These are phyloP conservation scores for Suillia variegata DNA, from an alignment of 2,888 invertebrate genomes.

Conservation along the genomic window DNA sequence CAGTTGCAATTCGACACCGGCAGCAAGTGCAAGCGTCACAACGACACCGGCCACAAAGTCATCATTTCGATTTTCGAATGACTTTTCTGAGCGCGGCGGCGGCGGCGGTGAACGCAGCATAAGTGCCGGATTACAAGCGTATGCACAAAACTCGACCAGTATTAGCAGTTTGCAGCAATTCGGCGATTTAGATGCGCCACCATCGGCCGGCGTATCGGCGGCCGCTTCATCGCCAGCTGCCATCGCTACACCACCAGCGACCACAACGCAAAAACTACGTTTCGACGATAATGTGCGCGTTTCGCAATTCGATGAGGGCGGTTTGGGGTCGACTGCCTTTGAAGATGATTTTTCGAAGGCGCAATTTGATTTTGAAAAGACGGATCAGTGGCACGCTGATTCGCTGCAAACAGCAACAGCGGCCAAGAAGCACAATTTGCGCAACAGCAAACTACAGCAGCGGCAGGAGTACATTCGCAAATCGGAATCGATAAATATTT, in stretches of 20 bases:
- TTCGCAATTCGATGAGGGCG: slow-evolving; percentile 58
- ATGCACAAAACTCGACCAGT: slow-evolving; percentile 21
- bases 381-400: slow-evolving; percentile 53
- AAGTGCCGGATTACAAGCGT: slow-evolving; percentile 41
- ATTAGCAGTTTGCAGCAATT: slow-evolving; percentile 34
- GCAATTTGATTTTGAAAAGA: slow-evolving; percentile 58
- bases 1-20: slow-evolving; percentile 54
- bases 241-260: slow-evolving; percentile 41
- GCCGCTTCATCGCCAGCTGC: slow-evolving; percentile 36
- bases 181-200: slow-evolving; percentile 35
- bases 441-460: slow-evolving; percentile 57
- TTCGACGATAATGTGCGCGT: slow-evolving; percentile 77
- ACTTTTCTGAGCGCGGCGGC: slow-evolving; percentile 67
- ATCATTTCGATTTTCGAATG: slow-evolving; percentile 67
- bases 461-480: slow-evolving; percentile 76
- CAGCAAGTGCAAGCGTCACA: slow-evolving; percentile 38
- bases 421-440: slow-evolving; percentile 53
- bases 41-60: slow-evolving; percentile 50
- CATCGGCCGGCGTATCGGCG: slow-evolving; percentile 29
- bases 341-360: slow-evolving; percentile 67
- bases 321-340: slow-evolving; percentile 52
- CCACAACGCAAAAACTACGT: slow-evolving; percentile 61
- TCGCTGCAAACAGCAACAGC: slow-evolving; percentile 27
- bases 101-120: background rate
- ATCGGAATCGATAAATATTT: slow-evolving; percentile 89